Conservation (phyloP, 2,797 vertebrate genomes). For the Brachyrhaphis roseni region DNA sequence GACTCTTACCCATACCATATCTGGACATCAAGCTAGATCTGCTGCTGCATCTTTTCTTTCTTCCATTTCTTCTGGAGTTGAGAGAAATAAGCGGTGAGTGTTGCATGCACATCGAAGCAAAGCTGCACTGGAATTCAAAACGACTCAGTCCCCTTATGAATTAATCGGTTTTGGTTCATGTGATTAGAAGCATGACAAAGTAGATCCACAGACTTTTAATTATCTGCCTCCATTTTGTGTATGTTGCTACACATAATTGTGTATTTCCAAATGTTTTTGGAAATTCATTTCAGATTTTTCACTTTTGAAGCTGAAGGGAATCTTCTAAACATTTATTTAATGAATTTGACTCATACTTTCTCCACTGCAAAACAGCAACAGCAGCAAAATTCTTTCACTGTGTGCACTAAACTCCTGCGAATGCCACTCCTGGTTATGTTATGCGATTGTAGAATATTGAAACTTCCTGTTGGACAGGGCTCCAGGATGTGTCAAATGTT, state of each 20-base stretch:
- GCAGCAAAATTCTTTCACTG: neutral
- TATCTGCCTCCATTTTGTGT: neutral
- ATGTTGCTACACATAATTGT: neutral
- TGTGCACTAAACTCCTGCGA: neutral
- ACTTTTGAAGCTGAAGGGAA: neutral
- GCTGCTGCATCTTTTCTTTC: neutral
- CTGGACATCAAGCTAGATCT: neutral
- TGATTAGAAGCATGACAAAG: neutral
- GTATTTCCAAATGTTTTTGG: neutral
- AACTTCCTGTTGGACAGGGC: neutral
- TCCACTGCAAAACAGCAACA: neutral
- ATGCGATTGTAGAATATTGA: neutral
- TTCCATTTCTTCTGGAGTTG: neutral
- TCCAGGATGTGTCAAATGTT: neutral
- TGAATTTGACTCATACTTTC: neutral
- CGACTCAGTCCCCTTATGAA: neutral
- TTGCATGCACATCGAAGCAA: neutral
- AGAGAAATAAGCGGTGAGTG: neutral
- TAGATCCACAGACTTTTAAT: neutral
- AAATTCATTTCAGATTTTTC: neutral
- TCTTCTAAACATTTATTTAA: neutral
- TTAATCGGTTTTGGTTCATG: neutral
- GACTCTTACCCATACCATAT: neutral
- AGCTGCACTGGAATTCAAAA: neutral
- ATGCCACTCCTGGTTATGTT: no score